Conservation (phyloP, 2,888 invertebrate genomes). For the Helicoverpa assulta region DNA sequence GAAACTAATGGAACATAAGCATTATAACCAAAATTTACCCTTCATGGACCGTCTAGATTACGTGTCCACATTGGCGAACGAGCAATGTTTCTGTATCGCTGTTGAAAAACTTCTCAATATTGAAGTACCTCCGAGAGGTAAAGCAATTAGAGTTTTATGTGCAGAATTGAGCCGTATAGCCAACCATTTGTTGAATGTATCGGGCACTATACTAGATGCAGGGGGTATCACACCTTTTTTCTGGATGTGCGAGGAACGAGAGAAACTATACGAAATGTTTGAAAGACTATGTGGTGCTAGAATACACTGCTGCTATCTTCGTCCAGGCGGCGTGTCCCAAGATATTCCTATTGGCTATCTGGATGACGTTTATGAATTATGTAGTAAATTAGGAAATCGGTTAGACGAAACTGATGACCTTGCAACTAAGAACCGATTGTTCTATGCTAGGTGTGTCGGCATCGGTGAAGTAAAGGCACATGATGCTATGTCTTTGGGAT, state of each 20-base stretch:
- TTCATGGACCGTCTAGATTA: conserved; percentile 97
- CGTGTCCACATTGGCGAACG: conserved; percentile 95
- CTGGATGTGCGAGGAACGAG: conserved; percentile 97
- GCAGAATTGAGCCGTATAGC: conserved; percentile 94
- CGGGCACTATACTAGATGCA: conserved; percentile 94
- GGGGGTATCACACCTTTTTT: conserved; percentile 97
- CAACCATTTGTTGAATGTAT: conserved; percentile 95
- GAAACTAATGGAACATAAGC: conserved; percentile 97
- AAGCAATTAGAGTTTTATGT: conserved; percentile 94
- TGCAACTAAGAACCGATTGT: conserved; percentile 93
- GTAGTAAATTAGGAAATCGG: conserved; percentile 92
- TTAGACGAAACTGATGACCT: conserved; percentile 96
- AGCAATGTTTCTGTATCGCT: conserved; percentile 94
- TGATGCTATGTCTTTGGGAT: conserved; percentile 94
- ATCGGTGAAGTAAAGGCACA: conserved; percentile 93
- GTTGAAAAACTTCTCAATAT: conserved; percentile 96
- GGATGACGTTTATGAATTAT: conserved; percentile 94
- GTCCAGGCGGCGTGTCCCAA: conserved; percentile 94
- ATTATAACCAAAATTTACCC: conserved; percentile 95
- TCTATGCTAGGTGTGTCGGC: conserved; percentile 91
- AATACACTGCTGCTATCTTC: conserved; percentile 95
- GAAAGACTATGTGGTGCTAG: conserved; percentile 96
- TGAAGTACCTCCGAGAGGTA: conserved; percentile 93
- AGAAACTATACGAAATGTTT: conserved; percentile 96
- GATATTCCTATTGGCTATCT: conserved; percentile 91